These are phyloP conservation scores for Galbula dea DNA, from an alignment of 2,113 vertebrate genomes.

Conservation along the genomic window DNA sequence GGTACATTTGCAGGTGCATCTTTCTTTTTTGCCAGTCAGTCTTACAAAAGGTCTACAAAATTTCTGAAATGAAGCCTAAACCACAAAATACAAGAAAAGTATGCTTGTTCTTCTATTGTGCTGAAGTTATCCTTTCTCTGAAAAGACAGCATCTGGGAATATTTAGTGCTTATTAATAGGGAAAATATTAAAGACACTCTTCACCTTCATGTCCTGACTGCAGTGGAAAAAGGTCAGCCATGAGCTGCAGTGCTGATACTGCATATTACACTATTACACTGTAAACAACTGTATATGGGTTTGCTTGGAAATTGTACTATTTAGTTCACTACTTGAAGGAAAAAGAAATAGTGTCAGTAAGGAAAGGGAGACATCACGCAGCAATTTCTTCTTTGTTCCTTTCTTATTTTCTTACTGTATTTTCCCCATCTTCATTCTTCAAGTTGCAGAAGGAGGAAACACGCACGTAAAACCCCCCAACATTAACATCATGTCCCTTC, in stretches of 20 bases:
- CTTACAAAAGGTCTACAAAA: not conserved
- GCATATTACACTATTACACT: not conserved
- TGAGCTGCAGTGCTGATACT: conserved; percentile 16
- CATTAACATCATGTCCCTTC: not conserved
- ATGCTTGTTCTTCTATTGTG: not conserved
- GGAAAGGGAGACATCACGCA: not conserved
- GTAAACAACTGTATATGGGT: not conserved
- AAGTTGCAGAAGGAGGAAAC: not conserved
- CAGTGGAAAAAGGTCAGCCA: not conserved
- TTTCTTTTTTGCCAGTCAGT: not conserved
- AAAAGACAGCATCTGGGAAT: not conserved
- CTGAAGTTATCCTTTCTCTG: not conserved
- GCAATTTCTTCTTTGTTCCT: not conserved
- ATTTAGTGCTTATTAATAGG: not conserved
- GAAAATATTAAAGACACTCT: not conserved
- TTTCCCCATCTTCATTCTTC: not conserved
- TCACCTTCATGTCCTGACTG: not conserved
- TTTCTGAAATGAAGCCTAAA: not conserved
- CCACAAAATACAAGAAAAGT: not conserved
- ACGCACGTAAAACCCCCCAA: not conserved
- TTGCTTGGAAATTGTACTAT: not conserved
- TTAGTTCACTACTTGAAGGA: not conserved
- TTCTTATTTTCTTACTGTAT: not conserved
- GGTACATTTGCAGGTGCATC: not conserved
- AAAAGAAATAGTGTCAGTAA: not conserved